Conservation (phyloP, 2,888 invertebrate species). For the Limenitis camilla region DNA sequence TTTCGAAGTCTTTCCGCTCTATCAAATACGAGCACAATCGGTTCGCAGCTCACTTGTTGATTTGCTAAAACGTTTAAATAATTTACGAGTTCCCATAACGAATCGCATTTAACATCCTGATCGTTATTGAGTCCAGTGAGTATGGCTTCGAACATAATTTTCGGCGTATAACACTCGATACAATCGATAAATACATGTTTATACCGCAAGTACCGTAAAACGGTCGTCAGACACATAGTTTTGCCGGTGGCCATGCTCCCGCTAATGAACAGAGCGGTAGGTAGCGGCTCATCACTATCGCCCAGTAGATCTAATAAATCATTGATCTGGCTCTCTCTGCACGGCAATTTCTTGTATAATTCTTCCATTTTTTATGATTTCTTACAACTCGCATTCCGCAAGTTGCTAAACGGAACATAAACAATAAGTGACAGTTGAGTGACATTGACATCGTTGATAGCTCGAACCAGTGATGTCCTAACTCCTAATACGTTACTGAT, state of each 20-base stretch:
- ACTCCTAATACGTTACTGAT: no score
- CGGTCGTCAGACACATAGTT: conserved; percentile 77
- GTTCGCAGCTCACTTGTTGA: conserved; percentile 41
- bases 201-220: conserved; percentile 75
- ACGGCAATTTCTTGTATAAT: conserved; percentile 59
- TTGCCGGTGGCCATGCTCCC: conserved; percentile 92
- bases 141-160: conserved; percentile 85
- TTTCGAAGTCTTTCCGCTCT: conserved; percentile 85
- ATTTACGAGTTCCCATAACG: conserved; percentile 78
- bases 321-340: conserved; percentile 65
- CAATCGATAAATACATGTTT: conserved; percentile 82
- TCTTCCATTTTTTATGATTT: conserved; percentile 55
- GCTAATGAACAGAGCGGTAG: conserved; percentile 82
- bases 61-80: conserved; percentile 53
- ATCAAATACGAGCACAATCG: conserved; percentile 82
- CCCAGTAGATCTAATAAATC: conserved; percentile 69
- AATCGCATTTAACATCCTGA: conserved; percentile 76
- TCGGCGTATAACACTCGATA: conserved; percentile 85
- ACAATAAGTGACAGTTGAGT: not conserved
- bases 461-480: no score
- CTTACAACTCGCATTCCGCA: not conserved
- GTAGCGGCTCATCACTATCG: conserved; percentile 76
- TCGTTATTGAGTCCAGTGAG: conserved; percentile 72
- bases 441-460: not conserved
- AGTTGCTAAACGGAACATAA: not conserved